A percentile compares a stretch with the other conserved stretches of the same genome.
phyloP scores from a whole-genome alignment of 2,113 vertebrate genomes.

The Maccullochella peelii region DNA sequence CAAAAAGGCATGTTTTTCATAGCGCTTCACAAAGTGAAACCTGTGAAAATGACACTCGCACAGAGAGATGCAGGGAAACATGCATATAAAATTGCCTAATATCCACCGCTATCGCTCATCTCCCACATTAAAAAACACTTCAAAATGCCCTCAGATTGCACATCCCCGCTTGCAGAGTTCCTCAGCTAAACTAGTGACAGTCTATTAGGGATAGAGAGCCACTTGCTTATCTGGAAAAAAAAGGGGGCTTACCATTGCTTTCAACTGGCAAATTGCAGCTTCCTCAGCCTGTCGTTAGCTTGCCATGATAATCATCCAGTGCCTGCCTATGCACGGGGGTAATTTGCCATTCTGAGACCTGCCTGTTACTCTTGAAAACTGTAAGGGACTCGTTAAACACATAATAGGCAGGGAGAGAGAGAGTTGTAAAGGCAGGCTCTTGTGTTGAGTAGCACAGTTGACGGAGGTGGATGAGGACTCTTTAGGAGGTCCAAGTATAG shows the following conservation, averaged over 20 bases:
- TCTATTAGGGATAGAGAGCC: constrained; percentile 72
- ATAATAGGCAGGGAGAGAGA: constrained; percentile 68
- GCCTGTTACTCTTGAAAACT: constrained; percentile 77
- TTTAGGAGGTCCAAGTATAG: constrained; percentile 70
- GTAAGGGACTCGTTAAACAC: constrained; percentile 75
- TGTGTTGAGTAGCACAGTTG: constrained; percentile 63
- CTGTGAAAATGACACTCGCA: constrained; percentile 59
- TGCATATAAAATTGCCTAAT: constrained; percentile 30
- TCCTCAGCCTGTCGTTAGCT: constrained; percentile 77
- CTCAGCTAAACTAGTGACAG: constrained; percentile 71
- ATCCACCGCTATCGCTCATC: constrained; percentile 41
- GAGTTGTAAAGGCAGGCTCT: constrained; percentile 71
- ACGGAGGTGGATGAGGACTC: constrained; percentile 68
- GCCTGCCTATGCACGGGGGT: constrained; percentile 70
- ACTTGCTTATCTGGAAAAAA: constrained; percentile 59
- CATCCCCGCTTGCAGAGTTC: constrained; percentile 49
- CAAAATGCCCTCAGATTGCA: constrained; percentile 64
- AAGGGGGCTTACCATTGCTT: constrained; percentile 65
- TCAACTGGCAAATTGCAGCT: constrained; percentile 82
- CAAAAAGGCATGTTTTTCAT: constrained; percentile 70
- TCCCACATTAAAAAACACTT: constrained; percentile 65
- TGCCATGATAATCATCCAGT: constrained; percentile 77
- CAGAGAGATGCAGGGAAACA: constrained; percentile 28
- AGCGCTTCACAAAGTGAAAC: constrained; percentile 49
- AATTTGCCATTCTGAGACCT: constrained; percentile 82